These are phyloP conservation scores for Bostrychus sinensis DNA, from an alignment of 2,113 vertebrate species.

Conservation along the genomic window DNA sequence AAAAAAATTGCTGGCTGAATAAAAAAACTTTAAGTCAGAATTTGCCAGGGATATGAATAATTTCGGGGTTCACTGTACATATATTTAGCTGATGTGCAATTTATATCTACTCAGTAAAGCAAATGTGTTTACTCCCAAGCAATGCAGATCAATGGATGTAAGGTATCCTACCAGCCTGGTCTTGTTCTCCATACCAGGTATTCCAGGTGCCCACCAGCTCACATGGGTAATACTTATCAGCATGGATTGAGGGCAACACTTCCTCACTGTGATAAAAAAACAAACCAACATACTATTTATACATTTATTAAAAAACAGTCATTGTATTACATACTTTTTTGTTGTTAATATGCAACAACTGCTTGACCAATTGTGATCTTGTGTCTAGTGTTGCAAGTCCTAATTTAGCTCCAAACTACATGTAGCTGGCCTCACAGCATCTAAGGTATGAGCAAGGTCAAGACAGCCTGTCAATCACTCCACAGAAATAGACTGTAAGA, in stretches of 20 bases:
- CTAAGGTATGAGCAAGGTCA: conserved; percentile 36
- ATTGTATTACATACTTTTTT: neutral
- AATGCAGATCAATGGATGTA: no score
- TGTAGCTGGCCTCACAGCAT: conserved; percentile 15
- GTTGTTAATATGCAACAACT: neutral
- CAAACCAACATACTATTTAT: no score
- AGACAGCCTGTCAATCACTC: conserved; percentile 26
- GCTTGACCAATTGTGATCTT: neutral
- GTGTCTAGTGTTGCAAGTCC: conserved; percentile 12
- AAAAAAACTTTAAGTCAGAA: no score
- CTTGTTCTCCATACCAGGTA: conserved; percentile 99
- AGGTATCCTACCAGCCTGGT: conserved; percentile 92
- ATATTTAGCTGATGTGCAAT: no score
- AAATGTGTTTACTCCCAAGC: neutral
- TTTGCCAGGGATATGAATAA: no score
- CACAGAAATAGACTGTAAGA: conserved; percentile 54
- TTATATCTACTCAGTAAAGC: neutral
- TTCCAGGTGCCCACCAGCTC: conserved; percentile 98
- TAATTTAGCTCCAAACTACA: conserved; percentile 13
- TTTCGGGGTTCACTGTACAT: no score
- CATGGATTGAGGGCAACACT: conserved; percentile 92
- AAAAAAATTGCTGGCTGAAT: no score
- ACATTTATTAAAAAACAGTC: no score
- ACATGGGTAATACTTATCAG: conserved; percentile 94
- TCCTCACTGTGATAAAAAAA: conserved; percentile 84